phyloP scores from a whole-genome alignment of 2,797 vertebrate genomes.

The Protonibea diacanthus region DNA sequence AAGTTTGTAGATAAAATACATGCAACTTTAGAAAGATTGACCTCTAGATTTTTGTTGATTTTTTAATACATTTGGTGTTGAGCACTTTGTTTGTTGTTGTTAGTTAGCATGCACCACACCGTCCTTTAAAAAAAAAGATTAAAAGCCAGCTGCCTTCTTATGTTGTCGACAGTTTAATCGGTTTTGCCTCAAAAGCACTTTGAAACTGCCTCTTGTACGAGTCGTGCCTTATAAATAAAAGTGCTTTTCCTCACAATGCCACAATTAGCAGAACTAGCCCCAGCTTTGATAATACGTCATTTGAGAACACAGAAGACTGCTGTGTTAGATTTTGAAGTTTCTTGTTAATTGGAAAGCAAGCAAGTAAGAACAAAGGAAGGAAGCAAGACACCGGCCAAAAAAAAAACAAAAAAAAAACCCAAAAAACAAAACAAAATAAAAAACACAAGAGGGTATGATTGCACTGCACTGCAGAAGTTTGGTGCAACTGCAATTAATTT shows the following conservation, averaged over 20 bases:
- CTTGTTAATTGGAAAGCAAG: background rate
- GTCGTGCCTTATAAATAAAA: background rate
- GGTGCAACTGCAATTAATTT: conserved; percentile 28
- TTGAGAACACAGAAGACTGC: background rate
- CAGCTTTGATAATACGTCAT: background rate
- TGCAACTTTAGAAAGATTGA: background rate
- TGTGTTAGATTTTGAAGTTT: background rate
- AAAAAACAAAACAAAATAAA: no score
- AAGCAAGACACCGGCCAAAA: background rate
- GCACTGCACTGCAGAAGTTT: conserved; percentile 30
- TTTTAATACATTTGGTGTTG: background rate
- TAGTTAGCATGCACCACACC: background rate
- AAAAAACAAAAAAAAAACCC: background rate
- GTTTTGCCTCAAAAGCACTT: background rate
- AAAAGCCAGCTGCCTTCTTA: no score
- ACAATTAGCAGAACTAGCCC: background rate
- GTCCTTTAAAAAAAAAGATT: no score
- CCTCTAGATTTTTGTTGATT: background rate
- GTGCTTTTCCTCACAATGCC: background rate
- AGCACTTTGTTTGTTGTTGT: background rate
- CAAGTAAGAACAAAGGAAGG: background rate
- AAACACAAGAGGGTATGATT: background rate
- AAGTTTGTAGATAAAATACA: no score
- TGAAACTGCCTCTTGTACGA: background rate
- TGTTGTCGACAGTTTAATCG: no score